These are phyloP conservation scores for Cyprinus carpio DNA, from an alignment of 2,113 vertebrate species.

Conservation along the genomic window DNA sequence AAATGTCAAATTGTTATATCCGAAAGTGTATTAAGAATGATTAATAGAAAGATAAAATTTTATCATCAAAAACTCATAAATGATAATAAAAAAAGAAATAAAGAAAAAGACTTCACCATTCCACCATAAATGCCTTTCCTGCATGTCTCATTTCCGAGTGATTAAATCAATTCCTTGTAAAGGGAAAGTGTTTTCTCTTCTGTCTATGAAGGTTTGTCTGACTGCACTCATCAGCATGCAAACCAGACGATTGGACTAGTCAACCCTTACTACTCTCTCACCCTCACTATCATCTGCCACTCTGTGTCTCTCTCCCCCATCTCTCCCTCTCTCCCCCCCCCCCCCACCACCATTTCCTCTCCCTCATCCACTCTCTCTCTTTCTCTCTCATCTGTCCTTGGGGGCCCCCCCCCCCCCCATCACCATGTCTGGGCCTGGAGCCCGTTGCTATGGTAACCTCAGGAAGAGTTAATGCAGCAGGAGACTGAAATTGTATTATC, in stretches of 20 bases:
- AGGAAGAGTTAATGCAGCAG: slow-evolving; percentile 66
- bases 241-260: slow-evolving; percentile 44
- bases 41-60: slow-evolving; percentile 18
- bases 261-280: slow-evolving; percentile 54
- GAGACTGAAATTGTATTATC: slow-evolving; percentile 69
- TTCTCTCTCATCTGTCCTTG: slow-evolving; percentile 53
- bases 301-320: too few species aligned
- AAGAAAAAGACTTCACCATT: too few species aligned
- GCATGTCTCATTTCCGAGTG: slow-evolving; percentile 26
- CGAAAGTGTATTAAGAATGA: not conserved
- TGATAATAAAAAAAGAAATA: slow-evolving; percentile 25
- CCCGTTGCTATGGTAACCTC: slow-evolving; percentile 64
- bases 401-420: slow-evolving; percentile 56
- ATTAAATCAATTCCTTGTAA: slow-evolving; percentile 33
- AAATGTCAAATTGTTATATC: not conserved
- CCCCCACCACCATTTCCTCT: too few species aligned
- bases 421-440: slow-evolving; percentile 62
- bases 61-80: slow-evolving; percentile 5
- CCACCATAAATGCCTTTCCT: not conserved
- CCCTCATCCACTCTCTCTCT: slow-evolving; percentile 20
- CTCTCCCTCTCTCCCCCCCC: too few species aligned
- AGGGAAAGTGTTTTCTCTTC: slow-evolving; percentile 35
- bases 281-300: too few species aligned
- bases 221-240: slow-evolving; percentile 45
- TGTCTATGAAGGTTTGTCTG: slow-evolving; percentile 38